Evolutionary conservation across 2,113 vertebrate species (phyloP).

Genomic region (Hydrochoerus hydrochaeris): DNA sequence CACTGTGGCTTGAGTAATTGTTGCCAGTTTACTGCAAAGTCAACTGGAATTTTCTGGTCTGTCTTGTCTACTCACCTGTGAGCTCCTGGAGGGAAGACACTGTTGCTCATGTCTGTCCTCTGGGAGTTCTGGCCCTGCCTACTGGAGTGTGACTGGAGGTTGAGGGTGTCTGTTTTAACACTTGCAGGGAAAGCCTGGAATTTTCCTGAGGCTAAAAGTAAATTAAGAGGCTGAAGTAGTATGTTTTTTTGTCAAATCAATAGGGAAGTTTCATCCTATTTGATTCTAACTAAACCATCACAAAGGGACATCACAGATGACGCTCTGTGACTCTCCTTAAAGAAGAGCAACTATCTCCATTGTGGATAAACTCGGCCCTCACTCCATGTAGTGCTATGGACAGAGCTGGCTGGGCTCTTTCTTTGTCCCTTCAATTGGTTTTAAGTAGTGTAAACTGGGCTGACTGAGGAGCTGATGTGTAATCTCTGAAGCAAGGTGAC

Average conservation of each 20-base stretch:
- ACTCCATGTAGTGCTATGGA: too few species aligned
- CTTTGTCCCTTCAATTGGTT: too few species aligned
- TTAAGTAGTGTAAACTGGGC: too few species aligned
- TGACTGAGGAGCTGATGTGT: too few species aligned
- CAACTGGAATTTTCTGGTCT: neutral
- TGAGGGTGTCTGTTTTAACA: neutral
- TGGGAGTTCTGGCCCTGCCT: neutral
- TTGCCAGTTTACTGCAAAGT: neutral
- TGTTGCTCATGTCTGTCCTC: neutral
- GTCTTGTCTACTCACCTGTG: neutral
- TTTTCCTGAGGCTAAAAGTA: neutral
- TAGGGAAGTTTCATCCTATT: neutral
- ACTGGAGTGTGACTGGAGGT: neutral
- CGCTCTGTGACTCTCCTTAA: too few species aligned
- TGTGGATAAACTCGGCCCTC: too few species aligned
- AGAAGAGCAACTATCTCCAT: too few species aligned
- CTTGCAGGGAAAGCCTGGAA: neutral
- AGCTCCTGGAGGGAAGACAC: neutral
- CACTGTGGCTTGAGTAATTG: neutral
- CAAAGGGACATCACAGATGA: neutral
- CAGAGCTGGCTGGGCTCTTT: too few species aligned
- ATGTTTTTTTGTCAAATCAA: neutral
- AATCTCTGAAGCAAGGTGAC: too few species aligned
- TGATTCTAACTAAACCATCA: neutral
- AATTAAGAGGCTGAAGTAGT: neutral